Evolutionary conservation across 2,113 vertebrate species (phyloP).

Genomic region (Pseudonaja textilis): DNA sequence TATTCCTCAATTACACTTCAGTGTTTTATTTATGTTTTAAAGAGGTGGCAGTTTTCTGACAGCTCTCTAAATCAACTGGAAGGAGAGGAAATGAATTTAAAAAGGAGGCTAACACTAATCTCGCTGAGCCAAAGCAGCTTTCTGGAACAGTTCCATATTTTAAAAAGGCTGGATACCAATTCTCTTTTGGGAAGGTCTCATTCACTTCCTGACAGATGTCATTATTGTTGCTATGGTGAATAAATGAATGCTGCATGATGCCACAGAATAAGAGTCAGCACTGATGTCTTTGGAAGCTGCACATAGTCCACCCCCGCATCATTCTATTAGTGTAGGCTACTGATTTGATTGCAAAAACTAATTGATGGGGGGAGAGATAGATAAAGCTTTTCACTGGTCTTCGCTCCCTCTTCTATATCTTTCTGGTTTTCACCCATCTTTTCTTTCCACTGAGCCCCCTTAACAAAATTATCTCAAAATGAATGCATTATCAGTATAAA

Average conservation of each 20-base stretch:
- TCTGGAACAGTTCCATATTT: constrained; percentile 60
- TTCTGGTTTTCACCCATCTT: background rate
- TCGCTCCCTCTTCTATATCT: background rate
- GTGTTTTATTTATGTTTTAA: background rate
- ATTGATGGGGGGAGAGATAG: constrained; percentile 26
- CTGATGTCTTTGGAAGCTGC: constrained; percentile 61
- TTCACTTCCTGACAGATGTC: constrained; percentile 54
- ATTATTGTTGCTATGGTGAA: constrained; percentile 79
- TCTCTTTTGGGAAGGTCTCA: constrained; percentile 55
- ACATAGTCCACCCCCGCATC: constrained; percentile 36
- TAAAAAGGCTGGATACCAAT: constrained; percentile 53
- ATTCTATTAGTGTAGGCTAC: constrained; percentile 42
- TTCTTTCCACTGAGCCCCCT: background rate
- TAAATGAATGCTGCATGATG: constrained; percentile 63
- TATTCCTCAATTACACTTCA: background rate
- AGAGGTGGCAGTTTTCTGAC: constrained; percentile 34
- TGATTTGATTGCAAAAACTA: constrained; percentile 47
- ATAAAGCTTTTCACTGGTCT: background rate
- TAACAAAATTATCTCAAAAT: background rate
- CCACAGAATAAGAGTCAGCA: constrained; percentile 63
- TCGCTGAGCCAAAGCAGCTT: constrained; percentile 41
- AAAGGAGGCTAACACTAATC: constrained; percentile 46
- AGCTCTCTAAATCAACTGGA: constrained; percentile 34
- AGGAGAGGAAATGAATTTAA: constrained; percentile 54
- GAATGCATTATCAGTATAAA: background rate